Base-by-base conservation (phyloP, 2,113 vertebrate species). In the Macroglossus sobrinus region DNA sequence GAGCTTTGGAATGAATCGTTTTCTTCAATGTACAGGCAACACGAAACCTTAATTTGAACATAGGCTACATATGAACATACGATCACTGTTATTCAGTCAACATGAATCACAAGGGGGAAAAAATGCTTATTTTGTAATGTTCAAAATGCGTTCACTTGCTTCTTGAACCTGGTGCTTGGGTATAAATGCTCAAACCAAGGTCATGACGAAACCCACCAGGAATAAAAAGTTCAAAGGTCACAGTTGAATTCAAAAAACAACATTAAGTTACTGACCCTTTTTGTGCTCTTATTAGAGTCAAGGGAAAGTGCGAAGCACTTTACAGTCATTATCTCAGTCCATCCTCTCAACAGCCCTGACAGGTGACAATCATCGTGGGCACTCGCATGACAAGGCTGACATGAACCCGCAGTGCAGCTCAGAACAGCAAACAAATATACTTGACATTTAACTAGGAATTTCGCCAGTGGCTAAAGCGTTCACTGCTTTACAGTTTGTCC, bases 251-350 rank as follows among this genome's bases (percentile, higher is more conserved):
- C 47, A 61, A 68, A 45, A 4, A 28, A 11, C 74, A 35, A 15
- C 35, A 2, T n/a, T 28, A 53, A 53, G 45, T 61, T 13, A 30
- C 6, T 59, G 63, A 12, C 43, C 4, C 7, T 61, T n/a, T 57
- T 15, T 5, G 14, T 24, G 5, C 33, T 64, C 16, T 64, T 0
- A 7, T 0, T 5, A 33, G 45, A 22, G 1, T 16, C 50, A 11
- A 35, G 38, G 45, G 38, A 19, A 57, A 35, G 40, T 6, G 1
- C 18, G 2, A 4, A 30, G 64, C 45, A 3, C 18, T 12, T 26
- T 1, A 22, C 21, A 4, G 0, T 26, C 24, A 0, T 0, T 0
- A 0, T 8, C 76, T n/a, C 84, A 38, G 2, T 22, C 3, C 9
- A 24, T 3, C 63, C n/a, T 22, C 69, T n/a, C 57, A 6, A 2